Conservation (phyloP, 2,888 invertebrate genomes). For the Autographa pulchrina region DNA sequence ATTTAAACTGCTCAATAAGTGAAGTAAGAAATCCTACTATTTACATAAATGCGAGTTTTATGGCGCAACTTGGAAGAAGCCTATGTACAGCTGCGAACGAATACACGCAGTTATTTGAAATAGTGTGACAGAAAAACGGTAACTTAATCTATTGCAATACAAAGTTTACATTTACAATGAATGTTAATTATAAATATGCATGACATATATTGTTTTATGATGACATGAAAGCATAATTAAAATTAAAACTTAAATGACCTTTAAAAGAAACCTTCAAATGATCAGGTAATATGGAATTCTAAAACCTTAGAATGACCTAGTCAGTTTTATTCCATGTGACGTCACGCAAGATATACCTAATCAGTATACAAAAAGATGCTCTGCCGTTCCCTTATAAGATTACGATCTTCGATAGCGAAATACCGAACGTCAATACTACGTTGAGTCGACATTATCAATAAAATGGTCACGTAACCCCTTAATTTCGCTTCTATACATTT, state of each 20-base stretch:
- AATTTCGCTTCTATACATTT: background rate
- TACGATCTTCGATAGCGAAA: background rate
- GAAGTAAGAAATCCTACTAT: background rate
- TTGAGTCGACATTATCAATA: background rate
- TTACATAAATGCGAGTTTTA: slow-evolving; percentile 1
- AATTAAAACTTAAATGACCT: no score
- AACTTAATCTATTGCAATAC: no score
- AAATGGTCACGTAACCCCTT: slow-evolving; percentile 5
- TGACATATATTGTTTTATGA: no score
- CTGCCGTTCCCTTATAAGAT: slow-evolving; percentile 1
- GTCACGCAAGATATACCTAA: background rate
- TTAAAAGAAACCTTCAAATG: no score
- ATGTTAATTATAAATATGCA: no score
- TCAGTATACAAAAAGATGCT: slow-evolving; percentile 1
- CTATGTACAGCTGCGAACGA: background rate
- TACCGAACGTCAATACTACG: background rate
- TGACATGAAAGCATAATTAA: no score
- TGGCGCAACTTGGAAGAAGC: background rate
- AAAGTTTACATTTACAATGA: no score
- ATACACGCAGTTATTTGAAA: no score
- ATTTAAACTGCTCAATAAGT: background rate
- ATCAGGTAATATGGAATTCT: background rate
- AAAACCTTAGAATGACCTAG: background rate
- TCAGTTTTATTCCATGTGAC: background rate
- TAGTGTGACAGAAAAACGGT: no score